A percentile compares a stretch with the other conserved stretches of the same genome.
Evolutionary conservation across 2,888 invertebrate species (phyloP).

Genomic region (Chloroclysta siterata): DNA sequence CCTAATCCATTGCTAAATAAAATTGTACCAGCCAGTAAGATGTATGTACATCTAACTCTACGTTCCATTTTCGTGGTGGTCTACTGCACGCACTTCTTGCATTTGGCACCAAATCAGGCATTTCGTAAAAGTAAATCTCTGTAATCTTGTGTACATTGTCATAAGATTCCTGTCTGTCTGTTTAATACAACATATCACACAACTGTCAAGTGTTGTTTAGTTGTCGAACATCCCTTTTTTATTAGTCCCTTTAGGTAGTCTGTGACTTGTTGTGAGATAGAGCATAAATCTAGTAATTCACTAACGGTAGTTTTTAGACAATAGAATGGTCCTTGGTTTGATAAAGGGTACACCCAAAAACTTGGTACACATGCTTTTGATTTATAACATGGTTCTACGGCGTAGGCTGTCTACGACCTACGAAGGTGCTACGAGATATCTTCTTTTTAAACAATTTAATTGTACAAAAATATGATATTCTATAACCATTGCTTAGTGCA

Average conservation of each 20-base stretch:
- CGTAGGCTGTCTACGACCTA: neutral
- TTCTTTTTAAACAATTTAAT: too few species aligned
- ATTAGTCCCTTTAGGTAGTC: neutral
- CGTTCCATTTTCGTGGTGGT: too few species aligned
- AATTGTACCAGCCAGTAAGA: too few species aligned
- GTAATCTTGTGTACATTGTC: neutral
- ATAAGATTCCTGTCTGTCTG: neutral
- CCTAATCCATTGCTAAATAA: too few species aligned
- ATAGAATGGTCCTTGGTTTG: neutral
- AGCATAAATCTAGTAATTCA: neutral
- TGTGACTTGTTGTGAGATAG: neutral
- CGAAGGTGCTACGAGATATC: neutral
- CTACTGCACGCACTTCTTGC: too few species aligned
- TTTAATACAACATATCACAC: slow-evolving; percentile 6
- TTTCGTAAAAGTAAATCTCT: neutral
- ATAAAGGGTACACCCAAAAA: neutral
- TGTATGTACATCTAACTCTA: too few species aligned
- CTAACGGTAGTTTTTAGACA: neutral
- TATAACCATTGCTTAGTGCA: too few species aligned
- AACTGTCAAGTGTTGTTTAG: slow-evolving; percentile 5
- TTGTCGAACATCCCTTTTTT: neutral
- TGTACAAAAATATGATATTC: too few species aligned
- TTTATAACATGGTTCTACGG: neutral
- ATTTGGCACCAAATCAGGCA: too few species aligned
- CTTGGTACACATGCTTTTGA: too few species aligned